phyloP scores from a whole-genome alignment of 2,113 vertebrate species.

The Dipodomys spectabilis region DNA sequence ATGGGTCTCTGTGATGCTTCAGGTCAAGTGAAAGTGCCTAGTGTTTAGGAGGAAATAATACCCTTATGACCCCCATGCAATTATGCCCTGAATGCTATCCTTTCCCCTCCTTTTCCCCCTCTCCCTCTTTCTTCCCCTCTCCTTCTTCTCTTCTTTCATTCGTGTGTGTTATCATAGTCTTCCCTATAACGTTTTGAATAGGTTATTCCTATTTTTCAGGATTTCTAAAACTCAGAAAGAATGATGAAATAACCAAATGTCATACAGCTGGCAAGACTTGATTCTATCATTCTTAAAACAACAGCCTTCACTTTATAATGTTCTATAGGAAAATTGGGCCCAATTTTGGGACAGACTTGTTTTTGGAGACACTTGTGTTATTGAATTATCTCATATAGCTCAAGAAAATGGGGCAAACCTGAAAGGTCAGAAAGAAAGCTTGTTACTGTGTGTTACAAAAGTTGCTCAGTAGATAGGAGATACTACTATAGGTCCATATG shows the following conservation, averaged over 20 bases:
- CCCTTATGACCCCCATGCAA: neutral
- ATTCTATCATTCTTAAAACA: constrained; percentile 37
- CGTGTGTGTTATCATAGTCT: neutral
- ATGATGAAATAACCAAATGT: neutral
- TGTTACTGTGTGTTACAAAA: neutral
- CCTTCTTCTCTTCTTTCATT: neutral
- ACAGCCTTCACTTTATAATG: constrained; percentile 14
- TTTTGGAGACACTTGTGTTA: constrained; percentile 5
- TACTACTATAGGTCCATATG: neutral
- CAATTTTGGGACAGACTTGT: constrained; percentile 6
- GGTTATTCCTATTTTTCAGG: constrained; percentile 24
- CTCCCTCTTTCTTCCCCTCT: too few relatives aligned
- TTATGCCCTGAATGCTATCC: neutral
- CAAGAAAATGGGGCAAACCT: constrained; percentile 21
- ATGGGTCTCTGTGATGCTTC: constrained; percentile 44
- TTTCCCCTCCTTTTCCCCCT: too few relatives aligned
- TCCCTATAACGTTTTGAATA: constrained; percentile 3
- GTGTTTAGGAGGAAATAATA: constrained; percentile 36
- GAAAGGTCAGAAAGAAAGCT: neutral
- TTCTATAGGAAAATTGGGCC: constrained; percentile 13
- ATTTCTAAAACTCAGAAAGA: constrained; percentile 35
- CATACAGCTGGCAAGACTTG: neutral
- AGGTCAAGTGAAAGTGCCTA: constrained; percentile 50
- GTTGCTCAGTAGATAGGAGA: neutral
- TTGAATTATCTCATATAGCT: constrained; percentile 18